Base-by-base conservation (phyloP, 2,113 vertebrate genomes). In the Lynx canadensis region DNA sequence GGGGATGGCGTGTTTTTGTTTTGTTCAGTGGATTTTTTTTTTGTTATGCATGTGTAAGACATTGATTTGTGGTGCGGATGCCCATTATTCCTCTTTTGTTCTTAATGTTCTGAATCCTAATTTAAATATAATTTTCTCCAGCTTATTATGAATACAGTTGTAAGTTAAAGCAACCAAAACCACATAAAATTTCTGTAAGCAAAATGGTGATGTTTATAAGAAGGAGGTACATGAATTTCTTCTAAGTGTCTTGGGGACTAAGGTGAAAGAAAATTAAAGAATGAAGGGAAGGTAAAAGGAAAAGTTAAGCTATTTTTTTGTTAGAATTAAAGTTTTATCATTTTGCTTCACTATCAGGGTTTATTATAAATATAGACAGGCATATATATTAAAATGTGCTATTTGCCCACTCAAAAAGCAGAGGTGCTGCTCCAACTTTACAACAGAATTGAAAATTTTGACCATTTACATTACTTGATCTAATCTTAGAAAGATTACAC, bases 271-370 rank as follows among this genome's bases (percentile, higher is more conserved):
- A 85, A 92, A 79, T 82, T 63, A 63, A 93, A 91, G 65, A 90
- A 90, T 79, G 29, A 6, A 45, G 15, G 57, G 52, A 85, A 87
- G 10, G 36, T 36, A 19, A 89, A 95, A 66, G 36, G 41, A 52
- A 69, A 31, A 45, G 31, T 36, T 71, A 19, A 83, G 86, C 0
- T 50, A 0, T 76, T 84, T 93, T 93, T 82, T 73, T 55, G 21
- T 69, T 65, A 94, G 85, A 57, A 80, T 95, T 94, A 82, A 81
- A 85, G 25, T 93, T 83, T 93, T 83, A 78, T 74, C 29, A 95
- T 55, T 92, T 93, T 11, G 2, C 14, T 91, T 84, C 27, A 60
- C 25, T 57, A 2, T 18, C 92, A 18, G 36, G 4, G 5, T 55
- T 73, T 82, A 48, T 73, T 84, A 9, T 92, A 76, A 90, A 65